Evolutionary conservation across 2,113 vertebrate species (phyloP).

Genomic region (Rousettus leschenaultii): DNA sequence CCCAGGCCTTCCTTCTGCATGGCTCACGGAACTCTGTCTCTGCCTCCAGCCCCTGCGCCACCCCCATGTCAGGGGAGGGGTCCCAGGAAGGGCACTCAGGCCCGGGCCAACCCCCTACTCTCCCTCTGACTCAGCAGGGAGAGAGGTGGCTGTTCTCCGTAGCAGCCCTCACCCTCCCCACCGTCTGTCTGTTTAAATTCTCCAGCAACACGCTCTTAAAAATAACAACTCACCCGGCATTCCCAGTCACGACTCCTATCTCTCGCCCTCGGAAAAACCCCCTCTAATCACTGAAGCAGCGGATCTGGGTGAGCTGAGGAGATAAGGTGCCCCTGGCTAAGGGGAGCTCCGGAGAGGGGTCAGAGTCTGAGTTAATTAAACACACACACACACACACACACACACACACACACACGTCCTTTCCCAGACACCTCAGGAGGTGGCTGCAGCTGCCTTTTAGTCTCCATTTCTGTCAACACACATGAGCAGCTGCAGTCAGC

Average conservation of each 20-base stretch:
- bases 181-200: constrained; percentile 69
- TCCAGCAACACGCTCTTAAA: constrained; percentile 71
- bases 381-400: neutral
- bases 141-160: neutral
- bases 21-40: neutral
- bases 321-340: constrained; percentile 66
- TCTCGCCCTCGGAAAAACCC: constrained; percentile 53
- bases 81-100: neutral
- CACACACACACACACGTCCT: neutral
- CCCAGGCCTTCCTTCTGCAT: neutral
- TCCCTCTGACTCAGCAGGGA: neutral
- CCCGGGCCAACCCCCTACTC: neutral
- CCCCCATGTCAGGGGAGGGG: neutral
- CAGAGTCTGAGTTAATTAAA: constrained; percentile 64
- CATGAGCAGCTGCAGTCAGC: neutral
- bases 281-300: constrained; percentile 74
- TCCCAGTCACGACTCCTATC: constrained; percentile 78
- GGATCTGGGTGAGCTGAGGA: constrained; percentile 71
- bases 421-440: neutral
- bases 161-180: neutral
- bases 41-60: neutral
- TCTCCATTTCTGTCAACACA: constrained; percentile 44
- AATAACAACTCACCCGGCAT: constrained; percentile 75
- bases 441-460: constrained; percentile 44
- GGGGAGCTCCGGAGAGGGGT: constrained; percentile 63